Conservation (phyloP, 1,140 invertebrate species). For the Cydia amplana region DNA sequence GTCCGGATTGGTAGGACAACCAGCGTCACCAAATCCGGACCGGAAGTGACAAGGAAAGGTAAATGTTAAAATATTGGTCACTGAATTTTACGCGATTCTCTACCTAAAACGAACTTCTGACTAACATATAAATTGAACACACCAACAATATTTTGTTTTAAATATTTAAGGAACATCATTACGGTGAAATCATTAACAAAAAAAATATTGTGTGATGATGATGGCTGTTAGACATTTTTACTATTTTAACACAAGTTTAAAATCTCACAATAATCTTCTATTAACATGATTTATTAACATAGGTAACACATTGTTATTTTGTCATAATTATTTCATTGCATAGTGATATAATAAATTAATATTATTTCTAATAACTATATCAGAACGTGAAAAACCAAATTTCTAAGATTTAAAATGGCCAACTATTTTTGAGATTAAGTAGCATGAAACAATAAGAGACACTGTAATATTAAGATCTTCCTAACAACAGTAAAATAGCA, state of each 20-base stretch:
- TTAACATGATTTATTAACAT: background rate
- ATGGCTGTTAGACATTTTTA: too few species aligned
- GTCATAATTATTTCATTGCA: background rate
- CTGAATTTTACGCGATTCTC: too few species aligned
- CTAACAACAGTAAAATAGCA: too few species aligned
- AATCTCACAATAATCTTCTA: background rate
- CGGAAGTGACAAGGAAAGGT: background rate
- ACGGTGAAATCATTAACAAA: background rate
- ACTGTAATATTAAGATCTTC: too few species aligned
- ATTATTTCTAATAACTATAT: slow-evolving; percentile 1
- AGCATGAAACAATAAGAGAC: background rate
- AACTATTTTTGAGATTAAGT: background rate
- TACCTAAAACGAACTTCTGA: too few species aligned
- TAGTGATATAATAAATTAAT: background rate
- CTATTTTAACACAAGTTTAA: background rate
- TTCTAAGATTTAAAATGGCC: background rate
- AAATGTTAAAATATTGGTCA: too few species aligned
- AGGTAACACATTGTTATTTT: background rate
- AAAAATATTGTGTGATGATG: background rate
- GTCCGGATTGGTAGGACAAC: background rate
- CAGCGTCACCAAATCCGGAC: background rate
- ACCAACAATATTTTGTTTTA: too few species aligned
- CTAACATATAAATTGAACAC: too few species aligned
- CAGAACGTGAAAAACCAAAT: background rate
- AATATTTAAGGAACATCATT: too few species aligned